A percentile compares a stretch with the other conserved stretches of the same genome.
phyloP scores from a whole-genome alignment of 2,113 vertebrate species.

The Planiliza haematocheilus region DNA sequence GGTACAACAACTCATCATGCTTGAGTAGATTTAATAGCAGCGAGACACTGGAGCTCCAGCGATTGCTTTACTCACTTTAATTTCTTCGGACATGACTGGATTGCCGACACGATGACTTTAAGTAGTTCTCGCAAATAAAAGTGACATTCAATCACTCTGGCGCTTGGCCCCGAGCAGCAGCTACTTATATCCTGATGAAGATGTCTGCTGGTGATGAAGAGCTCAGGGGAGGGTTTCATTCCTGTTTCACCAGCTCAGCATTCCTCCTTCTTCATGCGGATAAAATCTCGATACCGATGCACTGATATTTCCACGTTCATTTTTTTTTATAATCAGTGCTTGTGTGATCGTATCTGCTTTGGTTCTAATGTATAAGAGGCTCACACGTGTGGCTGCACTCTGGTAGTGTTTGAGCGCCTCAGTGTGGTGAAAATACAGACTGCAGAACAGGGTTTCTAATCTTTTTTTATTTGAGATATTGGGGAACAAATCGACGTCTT shows the following conservation, averaged over 20 bases:
- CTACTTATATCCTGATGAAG: constrained; percentile 55
- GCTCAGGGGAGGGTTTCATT: constrained; percentile 1
- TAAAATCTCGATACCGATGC: constrained; percentile 30
- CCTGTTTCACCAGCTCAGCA: constrained; percentile 9
- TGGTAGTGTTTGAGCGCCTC: constrained; percentile 61
- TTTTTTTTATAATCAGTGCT: constrained; percentile 18
- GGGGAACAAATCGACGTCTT: not conserved
- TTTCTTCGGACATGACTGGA: constrained; percentile 45
- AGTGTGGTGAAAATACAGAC: constrained; percentile 53
- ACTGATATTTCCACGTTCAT: constrained; percentile 12
- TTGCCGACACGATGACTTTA: constrained; percentile 46
- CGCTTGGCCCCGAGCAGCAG: constrained; percentile 21
- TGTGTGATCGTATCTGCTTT: constrained; percentile 27
- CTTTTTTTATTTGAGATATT: not conserved
- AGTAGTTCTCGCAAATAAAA: constrained; percentile 54
- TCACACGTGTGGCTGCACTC: not conserved
- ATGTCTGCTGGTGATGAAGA: constrained; percentile 42
- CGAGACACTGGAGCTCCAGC: constrained; percentile 14
- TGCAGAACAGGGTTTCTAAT: no score
- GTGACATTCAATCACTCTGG: constrained; percentile 35
- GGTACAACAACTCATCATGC: constrained; percentile 1
- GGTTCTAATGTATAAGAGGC: not conserved
- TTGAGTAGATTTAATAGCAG: constrained; percentile 43
- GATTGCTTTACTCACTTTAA: constrained; percentile 53
- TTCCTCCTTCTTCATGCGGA: constrained; percentile 9